Base-by-base conservation (phyloP, 2,113 vertebrate genomes). In the Nycticorax nycticorax region DNA sequence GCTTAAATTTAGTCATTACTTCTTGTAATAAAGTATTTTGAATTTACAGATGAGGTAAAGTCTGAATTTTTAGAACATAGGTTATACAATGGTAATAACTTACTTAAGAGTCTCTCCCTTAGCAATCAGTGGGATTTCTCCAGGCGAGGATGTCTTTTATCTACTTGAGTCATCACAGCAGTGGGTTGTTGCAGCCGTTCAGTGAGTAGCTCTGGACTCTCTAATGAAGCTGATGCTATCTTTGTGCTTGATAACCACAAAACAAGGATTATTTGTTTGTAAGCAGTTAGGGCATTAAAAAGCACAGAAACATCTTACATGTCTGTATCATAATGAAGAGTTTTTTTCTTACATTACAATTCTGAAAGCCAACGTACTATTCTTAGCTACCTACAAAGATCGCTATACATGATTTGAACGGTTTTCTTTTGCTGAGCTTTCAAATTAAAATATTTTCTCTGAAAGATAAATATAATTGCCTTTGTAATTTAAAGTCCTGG, bases 401-500 rank as follows among this genome's bases (percentile, higher is more conserved):
- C 55, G 26, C 69, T 85, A 85, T 27, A 24, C 3, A 21, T 37
- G 28, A 89, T 55, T 91, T 75, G 73, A 94, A 90, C 47, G 19
- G 1, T 6, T 41, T 69, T 20, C 67, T 88, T 90, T 91, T 92
- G 4, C 72, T 47, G 39, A 91, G 19, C 68, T 97, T 97, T 96
- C 41, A 89, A 96, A 97, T 88, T 45, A 59, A 85, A 85, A 81
- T 68, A 15, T 85, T 96, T 96, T 97, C 28, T 90, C 81, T 85
- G 85, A 96, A 95, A 79, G 53, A 73, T 88, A 96, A 95, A 85
- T 89, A 74, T 93, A 97, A 97, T 95, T 50, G 79, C 45, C 64
- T 96, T 95, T 92, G 87, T 85, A 95, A 95, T 89, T 96, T 96
- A 92, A 94, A 78, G 91, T 96, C 60, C 77, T 93, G 75, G 75